Evolutionary conservation across 2,888 invertebrate genomes (phyloP).

Genomic region (Ypsolopha sequella): DNA sequence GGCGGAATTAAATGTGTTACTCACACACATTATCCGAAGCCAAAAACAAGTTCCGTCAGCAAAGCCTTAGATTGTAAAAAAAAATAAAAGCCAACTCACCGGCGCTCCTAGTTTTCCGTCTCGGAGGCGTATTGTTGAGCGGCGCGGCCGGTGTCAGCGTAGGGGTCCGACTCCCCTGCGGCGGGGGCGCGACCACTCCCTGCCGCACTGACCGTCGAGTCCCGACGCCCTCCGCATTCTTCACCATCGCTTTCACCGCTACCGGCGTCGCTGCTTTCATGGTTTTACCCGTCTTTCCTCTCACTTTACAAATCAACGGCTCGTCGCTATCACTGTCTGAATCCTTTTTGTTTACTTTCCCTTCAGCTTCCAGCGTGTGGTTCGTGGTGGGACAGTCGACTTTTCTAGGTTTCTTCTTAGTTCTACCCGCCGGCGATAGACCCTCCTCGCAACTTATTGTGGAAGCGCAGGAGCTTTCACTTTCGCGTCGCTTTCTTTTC

Average conservation of each 20-base stretch:
- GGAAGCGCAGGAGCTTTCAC: slow-evolving; percentile 79
- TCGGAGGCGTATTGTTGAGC: slow-evolving; percentile 31
- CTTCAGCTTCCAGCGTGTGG: slow-evolving; percentile 57
- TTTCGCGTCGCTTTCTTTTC: slow-evolving; percentile 84
- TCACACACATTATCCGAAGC: no score
- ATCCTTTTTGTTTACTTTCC: slow-evolving; percentile 70
- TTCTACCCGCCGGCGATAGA: slow-evolving; percentile 39
- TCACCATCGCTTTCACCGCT: slow-evolving; percentile 16
- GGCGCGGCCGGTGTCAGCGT: slow-evolving; percentile 33
- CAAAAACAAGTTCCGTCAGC: no score
- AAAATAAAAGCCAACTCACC: slow-evolving; percentile 52
- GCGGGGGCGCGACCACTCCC: slow-evolving; percentile 23
- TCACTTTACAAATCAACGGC: slow-evolving; percentile 80
- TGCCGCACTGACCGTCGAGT: slow-evolving; percentile 70
- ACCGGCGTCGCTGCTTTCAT: slow-evolving; percentile 11
- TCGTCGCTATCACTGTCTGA: slow-evolving; percentile 86
- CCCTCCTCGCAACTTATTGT: slow-evolving; percentile 72
- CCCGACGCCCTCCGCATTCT: slow-evolving; percentile 56
- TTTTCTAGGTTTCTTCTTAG: slow-evolving; percentile 49
- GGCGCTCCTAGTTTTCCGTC: slow-evolving; percentile 79
- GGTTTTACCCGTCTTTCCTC: slow-evolving; percentile 31
- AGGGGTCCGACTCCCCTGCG: slow-evolving; percentile 13
- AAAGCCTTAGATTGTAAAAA: no score
- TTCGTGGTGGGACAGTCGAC: slow-evolving; percentile 45
- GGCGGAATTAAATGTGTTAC: no score